Base-by-base conservation (phyloP, 2,888 invertebrate genomes). In the Branchellion lobata region DNA sequence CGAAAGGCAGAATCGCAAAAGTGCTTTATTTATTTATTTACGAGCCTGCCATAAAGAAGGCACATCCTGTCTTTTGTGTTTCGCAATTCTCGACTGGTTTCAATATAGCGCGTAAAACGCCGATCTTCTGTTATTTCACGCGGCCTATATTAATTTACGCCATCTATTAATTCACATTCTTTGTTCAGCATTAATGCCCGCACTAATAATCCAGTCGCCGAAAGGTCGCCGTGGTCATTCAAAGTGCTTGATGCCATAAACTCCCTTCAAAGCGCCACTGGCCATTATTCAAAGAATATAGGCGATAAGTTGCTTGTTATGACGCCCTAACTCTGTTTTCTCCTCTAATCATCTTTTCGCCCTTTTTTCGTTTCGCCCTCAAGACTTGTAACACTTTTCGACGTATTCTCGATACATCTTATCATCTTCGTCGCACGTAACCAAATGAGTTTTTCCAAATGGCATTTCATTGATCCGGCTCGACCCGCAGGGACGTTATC, bases 11-110 rank as follows among this genome's bases (percentile, higher is more conserved):
- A 40, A 40, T 40, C 40, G 14, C n/a, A 14, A 57, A 57, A 57
- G 61, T 57, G 61, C 61, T 57, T n/a, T 57, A 57, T 57, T 57
- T 57, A 57, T 57, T 57, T 57, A 57, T 57, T 57, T 57, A 57
- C 61, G 61, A 57, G 61, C 14, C 21, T 8, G 14, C n/a, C 61
- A 57, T 57, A 57, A 57, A 57, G 61, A 57, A 57, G 24, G 61
- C 61, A 24, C 61, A 57, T 57, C 61, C 61, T 57, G 61, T 57
- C 61, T 57, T 57, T 57, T 57, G 61, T 57, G 61, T n/a, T n/a
- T 5, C n/a, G n/a, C 61, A 57, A 57, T 57, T 57, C 61, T 18
- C n/a, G 14, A 3, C 3, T n/a, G 61, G 5, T 57, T 57, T n/a
- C 8, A 57, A 18, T 18, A 18, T 18, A 8, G n/a, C 61, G 21